These are phyloP conservation scores for Montipora sp. DNA, from an alignment of 64 coral and sea anemone species.

Conservation along the genomic window DNA sequence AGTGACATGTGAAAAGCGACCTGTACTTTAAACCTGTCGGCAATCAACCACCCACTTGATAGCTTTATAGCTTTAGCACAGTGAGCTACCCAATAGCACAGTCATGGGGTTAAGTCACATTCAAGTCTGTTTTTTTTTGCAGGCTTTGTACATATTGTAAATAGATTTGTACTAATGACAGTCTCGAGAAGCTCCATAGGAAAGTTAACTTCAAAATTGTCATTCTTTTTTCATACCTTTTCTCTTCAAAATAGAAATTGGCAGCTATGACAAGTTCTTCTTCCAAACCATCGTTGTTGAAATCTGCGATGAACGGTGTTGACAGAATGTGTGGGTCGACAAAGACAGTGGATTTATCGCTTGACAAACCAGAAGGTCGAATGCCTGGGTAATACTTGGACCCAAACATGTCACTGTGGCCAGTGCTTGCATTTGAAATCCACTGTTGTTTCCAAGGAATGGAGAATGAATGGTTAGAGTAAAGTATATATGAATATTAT, in stretches of 20 bases:
- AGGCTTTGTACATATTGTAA: too few relatives aligned
- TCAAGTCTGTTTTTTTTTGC: too few relatives aligned
- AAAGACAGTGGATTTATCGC: conserved; percentile 67
- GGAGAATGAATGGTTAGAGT: background rate
- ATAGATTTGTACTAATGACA: too few relatives aligned
- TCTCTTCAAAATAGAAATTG: conserved; percentile 94
- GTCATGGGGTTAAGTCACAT: too few relatives aligned
- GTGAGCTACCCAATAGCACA: too few relatives aligned
- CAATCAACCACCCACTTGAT: too few relatives aligned
- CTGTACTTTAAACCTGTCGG: too few relatives aligned
- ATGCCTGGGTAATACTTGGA: conserved; percentile 60
- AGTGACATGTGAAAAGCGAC: too few relatives aligned
- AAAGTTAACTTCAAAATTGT: too few relatives aligned
- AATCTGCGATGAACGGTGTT: conserved; percentile 92
- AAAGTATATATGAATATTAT: background rate
- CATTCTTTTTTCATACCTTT: conserved; percentile 60
- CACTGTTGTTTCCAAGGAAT: conserved; percentile 20
- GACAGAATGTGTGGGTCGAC: conserved; percentile 94
- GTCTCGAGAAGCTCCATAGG: too few relatives aligned
- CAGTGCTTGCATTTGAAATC: conserved; percentile 14
- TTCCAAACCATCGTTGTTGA: conserved; percentile 76
- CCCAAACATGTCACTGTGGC: conserved; percentile 39
- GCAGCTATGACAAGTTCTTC: conserved; percentile 85
- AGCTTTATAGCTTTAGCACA: too few relatives aligned
- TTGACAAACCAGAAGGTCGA: conserved; percentile 73